Evolutionary conservation across 2,888 invertebrate genomes (phyloP).

Genomic region (Scelioninae gen. 2): DNA sequence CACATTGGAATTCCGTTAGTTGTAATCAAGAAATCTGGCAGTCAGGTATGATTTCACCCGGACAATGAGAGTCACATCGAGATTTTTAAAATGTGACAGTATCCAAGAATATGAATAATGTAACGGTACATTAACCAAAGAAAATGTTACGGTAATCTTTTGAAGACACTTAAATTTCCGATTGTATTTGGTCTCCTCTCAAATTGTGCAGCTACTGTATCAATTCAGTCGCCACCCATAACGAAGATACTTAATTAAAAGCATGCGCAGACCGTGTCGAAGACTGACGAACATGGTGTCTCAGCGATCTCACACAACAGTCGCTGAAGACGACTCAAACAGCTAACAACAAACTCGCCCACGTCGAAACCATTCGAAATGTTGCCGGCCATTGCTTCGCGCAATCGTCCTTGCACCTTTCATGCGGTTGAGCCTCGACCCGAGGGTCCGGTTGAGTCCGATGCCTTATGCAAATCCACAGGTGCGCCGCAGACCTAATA

Average conservation of each 20-base stretch:
- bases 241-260: constrained; percentile 66
- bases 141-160: not conserved
- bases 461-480: constrained; percentile 66
- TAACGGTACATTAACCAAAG: constrained; percentile 24
- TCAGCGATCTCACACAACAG: constrained; percentile 42
- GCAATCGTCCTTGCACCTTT: constrained; percentile 58
- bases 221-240: constrained; percentile 62
- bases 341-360: constrained; percentile 53
- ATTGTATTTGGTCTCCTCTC: too few species aligned
- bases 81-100: constrained; percentile 36
- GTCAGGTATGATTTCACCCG: constrained; percentile 46
- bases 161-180: not conserved
- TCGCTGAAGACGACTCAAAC: constrained; percentile 47
- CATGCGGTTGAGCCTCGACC: constrained; percentile 22
- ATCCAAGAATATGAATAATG: constrained; percentile 12
- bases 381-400: constrained; percentile 41
- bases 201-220: not conserved
- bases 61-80: constrained; percentile 35
- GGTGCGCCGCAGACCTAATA: constrained; percentile 61
- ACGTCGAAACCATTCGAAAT: constrained; percentile 40
- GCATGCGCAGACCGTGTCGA: constrained; percentile 60
- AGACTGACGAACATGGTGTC: constrained; percentile 61
- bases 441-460: constrained; percentile 45
- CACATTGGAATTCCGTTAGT: constrained; percentile 43
- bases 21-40: constrained; percentile 46